These are phyloP conservation scores for Girardia tigrina DNA, from an alignment of 2,888 invertebrate genomes.

Conservation along the genomic window DNA sequence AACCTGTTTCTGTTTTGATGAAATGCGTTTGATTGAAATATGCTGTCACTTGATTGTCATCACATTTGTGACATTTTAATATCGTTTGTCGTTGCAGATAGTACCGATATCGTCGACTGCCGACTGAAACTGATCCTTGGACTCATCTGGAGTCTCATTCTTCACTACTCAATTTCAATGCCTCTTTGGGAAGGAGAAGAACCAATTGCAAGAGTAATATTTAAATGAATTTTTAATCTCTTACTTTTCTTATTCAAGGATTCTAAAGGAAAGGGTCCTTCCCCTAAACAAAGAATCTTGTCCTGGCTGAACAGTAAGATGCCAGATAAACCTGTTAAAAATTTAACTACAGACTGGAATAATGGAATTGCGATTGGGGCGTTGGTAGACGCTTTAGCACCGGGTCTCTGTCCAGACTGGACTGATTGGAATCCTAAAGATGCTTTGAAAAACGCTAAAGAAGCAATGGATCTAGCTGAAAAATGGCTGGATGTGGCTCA, in stretches of 20 bases:
- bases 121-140: slow-evolving; percentile 78
- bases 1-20: no score
- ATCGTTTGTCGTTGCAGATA: no score
- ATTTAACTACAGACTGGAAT: slow-evolving; percentile 79
- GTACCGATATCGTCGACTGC: slow-evolving; percentile 74
- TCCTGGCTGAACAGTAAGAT: slow-evolving; percentile 74
- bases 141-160: slow-evolving; percentile 78
- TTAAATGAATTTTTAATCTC: not conserved
- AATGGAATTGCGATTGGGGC: slow-evolving; percentile 76
- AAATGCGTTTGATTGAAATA: no score
- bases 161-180: slow-evolving; percentile 81
- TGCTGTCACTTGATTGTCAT: no score
- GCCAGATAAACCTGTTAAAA: slow-evolving; percentile 67
- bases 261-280: slow-evolving; percentile 43
- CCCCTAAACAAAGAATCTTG: slow-evolving; percentile 58
- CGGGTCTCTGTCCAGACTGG: slow-evolving; percentile 73
- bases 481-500: slow-evolving; percentile 70
- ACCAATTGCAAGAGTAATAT: slow-evolving; percentile 49
- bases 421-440: slow-evolving; percentile 70
- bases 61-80: no score
- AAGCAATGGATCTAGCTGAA: slow-evolving; percentile 77
- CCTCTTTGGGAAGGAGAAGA: slow-evolving; percentile 73
- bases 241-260: slow-evolving; percentile 17
- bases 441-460: slow-evolving; percentile 69
- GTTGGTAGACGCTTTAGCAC: slow-evolving; percentile 71